Conservation (phyloP, 2,888 invertebrate genomes). For the Drosophila rubida region DNA sequence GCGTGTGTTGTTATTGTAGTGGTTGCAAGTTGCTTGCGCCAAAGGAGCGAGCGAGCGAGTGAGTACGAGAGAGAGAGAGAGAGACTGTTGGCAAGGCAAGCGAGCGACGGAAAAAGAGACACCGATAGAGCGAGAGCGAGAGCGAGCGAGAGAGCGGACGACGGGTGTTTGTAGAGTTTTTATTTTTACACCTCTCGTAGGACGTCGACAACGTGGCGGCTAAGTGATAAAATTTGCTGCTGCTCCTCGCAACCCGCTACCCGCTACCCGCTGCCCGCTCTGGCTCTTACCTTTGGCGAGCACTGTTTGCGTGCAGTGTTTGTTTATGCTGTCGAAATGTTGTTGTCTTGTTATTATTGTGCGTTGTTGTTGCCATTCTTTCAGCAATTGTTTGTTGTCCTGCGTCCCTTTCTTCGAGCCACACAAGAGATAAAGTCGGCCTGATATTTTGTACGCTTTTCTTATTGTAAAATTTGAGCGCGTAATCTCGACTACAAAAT, state of each 20-base stretch:
- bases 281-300: background rate
- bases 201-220: slow-evolving; percentile 75
- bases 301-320: slow-evolving; percentile 34
- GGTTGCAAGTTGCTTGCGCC: slow-evolving; percentile 57
- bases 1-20: slow-evolving; percentile 64
- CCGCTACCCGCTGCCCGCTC: slow-evolving; percentile 12
- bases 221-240: slow-evolving; percentile 67
- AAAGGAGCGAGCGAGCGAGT: slow-evolving; percentile 46
- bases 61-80: slow-evolving; percentile 2
- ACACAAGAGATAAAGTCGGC: slow-evolving; percentile 52
- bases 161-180: slow-evolving; percentile 67
- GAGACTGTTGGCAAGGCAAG: background rate
- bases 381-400: slow-evolving; percentile 45
- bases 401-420: slow-evolving; percentile 39
- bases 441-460: slow-evolving; percentile 22
- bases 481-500: slow-evolving; percentile 38
- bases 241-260: slow-evolving; percentile 30
- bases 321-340: slow-evolving; percentile 45
- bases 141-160: slow-evolving; percentile 28
- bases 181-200: slow-evolving; percentile 49
- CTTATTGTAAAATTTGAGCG: slow-evolving; percentile 36
- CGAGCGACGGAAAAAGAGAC: slow-evolving; percentile 6
- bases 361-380: slow-evolving; percentile 34
- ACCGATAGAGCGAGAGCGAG: slow-evolving; percentile 18
- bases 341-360: slow-evolving; percentile 40